Evolutionary conservation across 2,888 invertebrate species (phyloP).

Genomic region (Cheilosia soror): DNA sequence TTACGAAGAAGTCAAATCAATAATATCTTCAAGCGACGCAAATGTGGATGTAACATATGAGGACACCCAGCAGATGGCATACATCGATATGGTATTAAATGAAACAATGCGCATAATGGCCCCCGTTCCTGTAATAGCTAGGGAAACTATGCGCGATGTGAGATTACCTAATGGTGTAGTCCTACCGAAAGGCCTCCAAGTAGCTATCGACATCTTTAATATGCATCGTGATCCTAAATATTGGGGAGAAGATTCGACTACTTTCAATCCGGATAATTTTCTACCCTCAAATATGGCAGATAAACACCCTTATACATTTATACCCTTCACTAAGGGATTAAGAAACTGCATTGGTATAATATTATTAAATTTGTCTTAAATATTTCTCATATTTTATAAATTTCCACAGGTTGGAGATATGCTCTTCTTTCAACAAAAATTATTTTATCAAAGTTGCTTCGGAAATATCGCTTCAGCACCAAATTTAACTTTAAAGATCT

Average conservation of each 20-base stretch:
- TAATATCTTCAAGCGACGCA: slow-evolving; percentile 77
- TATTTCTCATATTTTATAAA: not conserved
- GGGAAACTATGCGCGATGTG: slow-evolving; percentile 78
- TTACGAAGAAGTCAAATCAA: slow-evolving; percentile 79
- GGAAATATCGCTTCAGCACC: slow-evolving; percentile 80
- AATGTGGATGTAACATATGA: slow-evolving; percentile 79
- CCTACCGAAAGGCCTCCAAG: slow-evolving; percentile 80
- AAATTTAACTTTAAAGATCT: slow-evolving; percentile 80
- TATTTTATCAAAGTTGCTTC: slow-evolving; percentile 79
- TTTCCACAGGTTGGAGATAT: slow-evolving; percentile 80
- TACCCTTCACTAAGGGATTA: slow-evolving; percentile 82
- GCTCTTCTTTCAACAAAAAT: slow-evolving; percentile 80
- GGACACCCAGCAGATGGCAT: slow-evolving; percentile 80
- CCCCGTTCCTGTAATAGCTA: slow-evolving; percentile 80
- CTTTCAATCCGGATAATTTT: slow-evolving; percentile 82
- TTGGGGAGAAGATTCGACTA: slow-evolving; percentile 82
- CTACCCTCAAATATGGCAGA: slow-evolving; percentile 80
- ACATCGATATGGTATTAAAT: slow-evolving; percentile 81
- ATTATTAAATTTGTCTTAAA: not conserved
- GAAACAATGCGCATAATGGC: slow-evolving; percentile 82
- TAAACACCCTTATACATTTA: slow-evolving; percentile 81
- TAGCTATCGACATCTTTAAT: slow-evolving; percentile 80
- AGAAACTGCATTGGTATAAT: slow-evolving; percentile 81
- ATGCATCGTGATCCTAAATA: slow-evolving; percentile 81
- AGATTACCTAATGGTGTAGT: slow-evolving; percentile 79